Base-by-base conservation (phyloP, 2,113 vertebrate genomes). In the Hirundichthys speculiger region DNA sequence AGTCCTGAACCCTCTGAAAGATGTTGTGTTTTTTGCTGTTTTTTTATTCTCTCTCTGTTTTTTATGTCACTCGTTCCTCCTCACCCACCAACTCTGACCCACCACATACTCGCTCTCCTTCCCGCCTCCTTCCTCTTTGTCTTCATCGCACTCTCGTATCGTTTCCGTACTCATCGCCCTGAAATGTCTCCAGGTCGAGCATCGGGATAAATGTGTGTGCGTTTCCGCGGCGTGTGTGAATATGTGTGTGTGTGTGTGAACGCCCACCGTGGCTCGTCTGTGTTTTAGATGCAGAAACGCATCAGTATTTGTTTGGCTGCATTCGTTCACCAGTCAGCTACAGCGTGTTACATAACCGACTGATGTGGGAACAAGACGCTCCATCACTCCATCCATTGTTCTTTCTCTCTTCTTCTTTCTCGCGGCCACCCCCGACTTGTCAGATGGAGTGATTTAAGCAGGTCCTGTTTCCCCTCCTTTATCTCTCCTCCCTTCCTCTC, bases 281-380 rank as follows among this genome's bases (percentile, higher is more conserved):
- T 68, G 46, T 72, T 61, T 27, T 39, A 30, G 57, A 84, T 73
- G 69, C 73, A 79, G 81, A 68, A 69, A 84, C 80, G 57, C 70
- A 77, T 75, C 65, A 71, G 73, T 83, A 49, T 42, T 49, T 73
- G 59, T 77, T 73, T 49, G 71, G 53, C 55, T 82, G 75, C 42
- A 71, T 83, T 74, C 81, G 69, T 85, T 85, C 76, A 77, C 77
- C 56, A 40, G 39, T 38, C 48, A 8, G 45, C 61, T 63, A 57
- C 74, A 61, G 55, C 43, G 13, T 66, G 72, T 85, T 88, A 77
- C 82, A 81, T 86, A 86, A 85, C 77, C 46, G 77, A 84, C 80
- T 80, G 68, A 80, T 73, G 60, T 69, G 38, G 18, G 42, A 45
- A 49, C 48, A 48, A 69, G 55, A 71, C 41, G 25, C 59, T 65